Evolutionary conservation across 2,797 vertebrate species (phyloP).

Genomic region (Microcaecilia unicolor): DNA sequence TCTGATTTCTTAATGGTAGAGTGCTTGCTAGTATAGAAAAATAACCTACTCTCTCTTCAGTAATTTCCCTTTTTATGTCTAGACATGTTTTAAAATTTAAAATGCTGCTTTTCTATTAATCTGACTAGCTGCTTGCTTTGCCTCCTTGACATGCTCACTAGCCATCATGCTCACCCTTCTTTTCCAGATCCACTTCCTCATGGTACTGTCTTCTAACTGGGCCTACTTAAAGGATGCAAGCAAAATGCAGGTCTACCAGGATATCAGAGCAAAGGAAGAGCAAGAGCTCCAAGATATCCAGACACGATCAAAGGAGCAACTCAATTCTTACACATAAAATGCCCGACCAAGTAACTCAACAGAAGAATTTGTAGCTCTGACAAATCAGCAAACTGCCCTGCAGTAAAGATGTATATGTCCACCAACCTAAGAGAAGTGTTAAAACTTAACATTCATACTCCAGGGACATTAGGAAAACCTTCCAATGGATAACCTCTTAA

Average conservation of each 20-base stretch:
- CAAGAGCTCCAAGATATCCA: conserved; percentile 98
- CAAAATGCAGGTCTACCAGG: conserved; percentile 98
- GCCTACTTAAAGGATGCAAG: conserved; percentile 99
- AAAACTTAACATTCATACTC: conserved; percentile 67
- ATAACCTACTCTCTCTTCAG: conserved; percentile 39
- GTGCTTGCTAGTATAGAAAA: conserved; percentile 39
- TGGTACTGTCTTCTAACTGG: conserved; percentile 99
- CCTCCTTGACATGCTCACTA: conserved; percentile 91
- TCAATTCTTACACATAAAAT: conserved; percentile 96
- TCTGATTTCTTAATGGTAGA: conserved; percentile 33
- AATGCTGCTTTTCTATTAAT: conserved; percentile 55
- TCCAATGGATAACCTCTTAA: conserved; percentile 44
- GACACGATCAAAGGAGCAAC: conserved; percentile 96
- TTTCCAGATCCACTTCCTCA: conserved; percentile 99
- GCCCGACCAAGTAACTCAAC: conserved; percentile 59
- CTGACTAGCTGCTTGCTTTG: conserved; percentile 84
- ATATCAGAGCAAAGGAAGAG: conserved; percentile 98
- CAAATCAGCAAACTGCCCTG: conserved; percentile 66
- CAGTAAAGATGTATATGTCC: conserved; percentile 77
- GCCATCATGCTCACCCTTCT: conserved; percentile 96
- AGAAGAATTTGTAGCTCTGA: conserved; percentile 65
- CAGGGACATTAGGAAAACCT: conserved; percentile 51
- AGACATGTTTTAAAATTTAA: conserved; percentile 25
- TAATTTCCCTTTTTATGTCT: too few relatives aligned
- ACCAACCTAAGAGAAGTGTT: conserved; percentile 70